Evolutionary conservation across 2,113 vertebrate species (phyloP).

Genomic region (Apteryx mantelli): DNA sequence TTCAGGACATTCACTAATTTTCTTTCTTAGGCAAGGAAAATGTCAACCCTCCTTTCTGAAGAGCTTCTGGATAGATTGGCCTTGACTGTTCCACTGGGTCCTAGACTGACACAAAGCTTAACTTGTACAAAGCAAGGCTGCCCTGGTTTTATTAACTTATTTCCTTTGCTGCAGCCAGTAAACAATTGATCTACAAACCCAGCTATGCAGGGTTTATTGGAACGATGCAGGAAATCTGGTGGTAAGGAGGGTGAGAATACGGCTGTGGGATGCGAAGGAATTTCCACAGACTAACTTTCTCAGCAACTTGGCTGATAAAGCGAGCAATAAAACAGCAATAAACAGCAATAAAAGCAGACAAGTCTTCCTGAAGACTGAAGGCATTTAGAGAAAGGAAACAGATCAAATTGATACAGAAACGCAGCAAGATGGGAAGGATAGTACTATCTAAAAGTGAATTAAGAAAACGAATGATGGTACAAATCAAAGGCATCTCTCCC

Average conservation of each 20-base stretch:
- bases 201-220: not conserved
- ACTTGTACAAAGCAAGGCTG: not conserved
- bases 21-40: not conserved
- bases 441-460: not conserved
- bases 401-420: not conserved
- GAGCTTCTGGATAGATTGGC: not conserved
- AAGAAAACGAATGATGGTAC: not conserved
- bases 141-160: not conserved
- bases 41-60: not conserved
- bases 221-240: not conserved
- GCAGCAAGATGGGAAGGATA: not conserved
- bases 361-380: not conserved
- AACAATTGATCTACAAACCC: not conserved
- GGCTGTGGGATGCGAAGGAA: not conserved
- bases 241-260: not conserved
- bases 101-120: not conserved
- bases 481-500: not conserved
- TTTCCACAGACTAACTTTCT: slow-evolving; percentile 13
- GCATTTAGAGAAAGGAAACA: not conserved
- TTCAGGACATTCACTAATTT: not conserved
- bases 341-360: not conserved
- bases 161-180: not conserved
- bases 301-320: slow-evolving; percentile 5
- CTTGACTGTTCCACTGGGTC: not conserved
- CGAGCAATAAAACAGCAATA: not conserved